Base-by-base conservation (phyloP, 1,140 invertebrate species). In the Orchestia grillus region DNA sequence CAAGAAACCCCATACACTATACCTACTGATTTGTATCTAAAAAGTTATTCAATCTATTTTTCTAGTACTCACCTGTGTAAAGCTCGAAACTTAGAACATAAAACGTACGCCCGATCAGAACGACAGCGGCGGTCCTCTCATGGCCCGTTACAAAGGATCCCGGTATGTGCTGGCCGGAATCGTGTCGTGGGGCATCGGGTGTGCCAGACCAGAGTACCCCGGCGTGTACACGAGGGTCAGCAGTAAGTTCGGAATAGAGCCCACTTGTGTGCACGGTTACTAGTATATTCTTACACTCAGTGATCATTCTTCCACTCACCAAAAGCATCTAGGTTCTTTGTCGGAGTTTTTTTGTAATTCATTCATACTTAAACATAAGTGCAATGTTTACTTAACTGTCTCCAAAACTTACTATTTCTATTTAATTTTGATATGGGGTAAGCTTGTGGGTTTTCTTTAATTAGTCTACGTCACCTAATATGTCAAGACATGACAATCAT, bases 41-140 rank as follows among this genome's bases (percentile, higher is more conserved):
- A 53, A 53, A 53, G 47, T 53, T 53, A 53, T 53, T 53, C 47
- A 53, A 53, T 8, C n/a, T n/a, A n/a, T n/a, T n/a, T n/a, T n/a
- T n/a, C n/a, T n/a, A n/a, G n/a, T n/a, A n/a, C 47, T 8, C 47
- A 53, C 19, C 6, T 19, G 47, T 53, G 19, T 6, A 19, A 77
- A 77, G 62, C 36, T 77, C 28, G 28, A 1, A 77, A 1, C 1
- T 36, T 36, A 1, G 36, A 15, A 77, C 11, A 3, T 77, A 36
- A 53, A 19, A 36, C 62, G 11, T 90, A 36, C 16, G 11, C 42
- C 42, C 42, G 88, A 41, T 45, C 92, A 94, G 92, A 94, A 94
- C 92, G 92, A 94, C 92, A 94, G 92, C 92, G 92, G 92, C 3
- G 92, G 92, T 15, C 92, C 92, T 0, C 92, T 94, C 41, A 94